Conservation (phyloP, 2,888 invertebrate genomes). For the Unio delphinus region DNA sequence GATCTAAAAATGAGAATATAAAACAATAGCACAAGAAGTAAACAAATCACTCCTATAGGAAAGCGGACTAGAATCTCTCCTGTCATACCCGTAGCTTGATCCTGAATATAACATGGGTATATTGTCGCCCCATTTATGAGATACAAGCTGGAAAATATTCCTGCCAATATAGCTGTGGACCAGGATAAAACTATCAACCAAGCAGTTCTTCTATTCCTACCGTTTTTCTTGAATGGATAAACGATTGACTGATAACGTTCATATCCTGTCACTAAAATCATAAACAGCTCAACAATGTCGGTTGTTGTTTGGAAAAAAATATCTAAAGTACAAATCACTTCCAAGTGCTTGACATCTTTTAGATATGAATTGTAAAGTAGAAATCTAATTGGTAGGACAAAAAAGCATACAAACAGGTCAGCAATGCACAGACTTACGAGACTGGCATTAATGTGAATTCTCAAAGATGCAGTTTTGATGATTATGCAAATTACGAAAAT, state of each 20-base stretch:
- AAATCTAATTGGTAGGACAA: conserved; percentile 41
- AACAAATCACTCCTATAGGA: conserved; percentile 32
- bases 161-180: conserved; percentile 17
- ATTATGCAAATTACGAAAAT: conserved; percentile 14
- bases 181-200: conserved; percentile 27
- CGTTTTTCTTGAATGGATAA: conserved; percentile 46
- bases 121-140: conserved; percentile 29
- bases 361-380: conserved; percentile 17
- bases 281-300: conserved; percentile 45
- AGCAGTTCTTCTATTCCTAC: conserved; percentile 22
- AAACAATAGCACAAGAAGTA: conserved; percentile 27
- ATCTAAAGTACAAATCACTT: conserved; percentile 26
- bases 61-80: conserved; percentile 20
- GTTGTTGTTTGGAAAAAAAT: conserved; percentile 41
- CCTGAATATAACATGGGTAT: conserved; percentile 20
- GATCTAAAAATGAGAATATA: conserved; percentile 36
- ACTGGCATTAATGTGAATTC: conserved; percentile 46
- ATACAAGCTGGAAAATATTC: conserved; percentile 15
- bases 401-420: conserved; percentile 38
- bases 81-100: background rate
- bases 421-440: conserved; percentile 37
- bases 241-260: conserved; percentile 59
- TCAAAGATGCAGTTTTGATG: conserved; percentile 17
- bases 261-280: conserved; percentile 48
- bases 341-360: background rate